Percentiles rank a stretch among this genome's conserved stretches.
Evolutionary conservation across 2,888 invertebrate species (phyloP).

Genomic region (Cremastobaeus sp.): DNA sequence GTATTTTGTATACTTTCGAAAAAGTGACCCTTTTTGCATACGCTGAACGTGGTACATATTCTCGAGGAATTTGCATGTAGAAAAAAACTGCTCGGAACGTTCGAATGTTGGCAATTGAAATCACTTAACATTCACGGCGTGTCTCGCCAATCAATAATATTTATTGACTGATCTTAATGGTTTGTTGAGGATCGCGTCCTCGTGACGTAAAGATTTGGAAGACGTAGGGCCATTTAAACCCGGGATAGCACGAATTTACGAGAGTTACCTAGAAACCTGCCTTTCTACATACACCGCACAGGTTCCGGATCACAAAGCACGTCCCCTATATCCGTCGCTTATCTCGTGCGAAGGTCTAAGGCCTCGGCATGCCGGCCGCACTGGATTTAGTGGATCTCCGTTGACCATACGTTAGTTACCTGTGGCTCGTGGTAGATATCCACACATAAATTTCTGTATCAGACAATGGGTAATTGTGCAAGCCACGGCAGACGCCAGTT

Average conservation of each 20-base stretch:
- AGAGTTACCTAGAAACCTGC: slow-evolving; percentile 62
- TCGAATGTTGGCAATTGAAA: background rate
- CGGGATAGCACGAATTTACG: slow-evolving; percentile 64
- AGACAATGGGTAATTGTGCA: slow-evolving; percentile 78
- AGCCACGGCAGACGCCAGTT: slow-evolving; percentile 68
- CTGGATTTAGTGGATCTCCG: slow-evolving; percentile 67
- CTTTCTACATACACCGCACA: slow-evolving; percentile 63
- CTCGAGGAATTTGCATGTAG: no score
- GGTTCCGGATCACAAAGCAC: slow-evolving; percentile 75
- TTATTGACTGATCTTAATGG: slow-evolving; percentile 44
- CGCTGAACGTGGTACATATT: no score
- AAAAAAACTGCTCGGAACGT: no score
- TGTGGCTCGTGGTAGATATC: slow-evolving; percentile 69
- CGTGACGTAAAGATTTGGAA: slow-evolving; percentile 57
- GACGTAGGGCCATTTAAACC: slow-evolving; percentile 58
- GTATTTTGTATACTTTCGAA: no score
- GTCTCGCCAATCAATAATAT: slow-evolving; percentile 27
- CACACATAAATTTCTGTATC: slow-evolving; percentile 78
- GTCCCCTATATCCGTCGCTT: slow-evolving; percentile 68
- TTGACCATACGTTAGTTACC: slow-evolving; percentile 73
- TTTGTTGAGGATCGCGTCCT: slow-evolving; percentile 32
- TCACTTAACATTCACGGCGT: background rate
- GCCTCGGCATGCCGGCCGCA: slow-evolving; percentile 73
- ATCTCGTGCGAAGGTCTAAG: slow-evolving; percentile 67
- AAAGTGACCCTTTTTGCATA: no score